Conservation (phyloP, 2,113 vertebrate species). For the Callocephalon fimbriatum region DNA sequence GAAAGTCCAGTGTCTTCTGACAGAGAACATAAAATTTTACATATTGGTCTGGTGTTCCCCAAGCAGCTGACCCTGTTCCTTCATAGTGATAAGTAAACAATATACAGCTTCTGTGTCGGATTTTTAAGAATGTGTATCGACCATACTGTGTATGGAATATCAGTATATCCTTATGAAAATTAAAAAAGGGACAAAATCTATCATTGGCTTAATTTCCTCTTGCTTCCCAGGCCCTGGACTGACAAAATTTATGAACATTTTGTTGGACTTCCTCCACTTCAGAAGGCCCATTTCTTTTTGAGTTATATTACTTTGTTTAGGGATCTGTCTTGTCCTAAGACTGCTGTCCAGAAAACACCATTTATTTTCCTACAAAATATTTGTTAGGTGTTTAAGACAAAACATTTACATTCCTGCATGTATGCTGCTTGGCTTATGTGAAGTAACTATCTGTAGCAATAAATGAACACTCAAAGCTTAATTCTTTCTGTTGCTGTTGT, state of each 20-base stretch:
- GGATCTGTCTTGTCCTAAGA: not conserved
- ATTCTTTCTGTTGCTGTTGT: not conserved
- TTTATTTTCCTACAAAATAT: not conserved
- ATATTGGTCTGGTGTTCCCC: not conserved
- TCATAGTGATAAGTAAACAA: not conserved
- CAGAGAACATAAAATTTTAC: not conserved
- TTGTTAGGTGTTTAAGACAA: not conserved
- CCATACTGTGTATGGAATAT: not conserved
- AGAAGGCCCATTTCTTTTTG: not conserved
- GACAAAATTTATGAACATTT: not conserved
- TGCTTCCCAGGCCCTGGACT: not conserved
- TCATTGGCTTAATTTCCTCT: accelerated
- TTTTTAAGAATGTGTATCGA: not conserved
- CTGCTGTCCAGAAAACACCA: not conserved
- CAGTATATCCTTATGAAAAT: not conserved
- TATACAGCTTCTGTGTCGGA: not conserved
- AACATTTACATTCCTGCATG: not conserved
- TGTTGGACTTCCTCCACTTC: not conserved
- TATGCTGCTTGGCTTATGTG: not conserved
- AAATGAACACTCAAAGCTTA: not conserved
- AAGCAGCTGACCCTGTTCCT: not conserved
- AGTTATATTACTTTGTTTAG: not conserved
- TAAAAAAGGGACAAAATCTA: not conserved
- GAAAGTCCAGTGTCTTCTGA: not conserved
- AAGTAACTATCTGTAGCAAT: not conserved